Conservation (phyloP, 2,888 invertebrate genomes). For the Yponomeuta plumbellus region DNA sequence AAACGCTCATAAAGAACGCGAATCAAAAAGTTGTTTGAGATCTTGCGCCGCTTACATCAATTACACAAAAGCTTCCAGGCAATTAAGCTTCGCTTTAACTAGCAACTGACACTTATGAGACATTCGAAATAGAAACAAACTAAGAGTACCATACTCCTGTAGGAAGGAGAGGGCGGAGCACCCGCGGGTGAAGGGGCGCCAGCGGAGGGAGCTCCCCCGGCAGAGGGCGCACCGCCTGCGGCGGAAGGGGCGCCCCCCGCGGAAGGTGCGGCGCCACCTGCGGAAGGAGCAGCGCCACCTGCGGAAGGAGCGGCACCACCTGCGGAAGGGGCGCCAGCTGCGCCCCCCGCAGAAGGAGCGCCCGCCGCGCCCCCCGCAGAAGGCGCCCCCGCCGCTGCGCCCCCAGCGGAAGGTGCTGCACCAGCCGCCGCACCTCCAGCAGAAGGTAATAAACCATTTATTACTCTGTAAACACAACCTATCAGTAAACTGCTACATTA, state of each 20-base stretch:
- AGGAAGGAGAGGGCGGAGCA: constrained; percentile 36
- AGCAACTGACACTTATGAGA: neutral
- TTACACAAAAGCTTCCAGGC: neutral
- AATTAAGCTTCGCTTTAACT: neutral
- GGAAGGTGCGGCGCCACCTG: constrained; percentile 31
- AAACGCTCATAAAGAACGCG: neutral
- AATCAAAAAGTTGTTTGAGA: neutral
- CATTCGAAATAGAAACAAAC: neutral
- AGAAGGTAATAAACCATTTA: constrained; percentile 23
- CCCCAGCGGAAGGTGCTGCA: constrained; percentile 25
- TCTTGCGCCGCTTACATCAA: neutral
- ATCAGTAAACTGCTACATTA: no score
- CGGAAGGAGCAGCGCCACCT: constrained; percentile 27
- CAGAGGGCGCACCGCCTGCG: constrained; percentile 35
- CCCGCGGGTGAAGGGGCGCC: constrained; percentile 41
- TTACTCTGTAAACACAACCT: no score
- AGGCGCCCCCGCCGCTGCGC: constrained; percentile 27
- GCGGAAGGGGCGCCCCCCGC: constrained; percentile 30
- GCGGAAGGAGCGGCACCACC: constrained; percentile 36
- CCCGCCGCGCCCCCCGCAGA: constrained; percentile 23
- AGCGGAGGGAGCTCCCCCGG: constrained; percentile 43
- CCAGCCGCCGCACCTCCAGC: constrained; percentile 22
- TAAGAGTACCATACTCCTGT: constrained; percentile 21
- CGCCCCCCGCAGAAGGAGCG: constrained; percentile 33
- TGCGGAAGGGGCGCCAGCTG: constrained; percentile 28